Evolutionary conservation across 2,797 vertebrate species (phyloP).

Genomic region (Pipistrellus pipistrellus): DNA sequence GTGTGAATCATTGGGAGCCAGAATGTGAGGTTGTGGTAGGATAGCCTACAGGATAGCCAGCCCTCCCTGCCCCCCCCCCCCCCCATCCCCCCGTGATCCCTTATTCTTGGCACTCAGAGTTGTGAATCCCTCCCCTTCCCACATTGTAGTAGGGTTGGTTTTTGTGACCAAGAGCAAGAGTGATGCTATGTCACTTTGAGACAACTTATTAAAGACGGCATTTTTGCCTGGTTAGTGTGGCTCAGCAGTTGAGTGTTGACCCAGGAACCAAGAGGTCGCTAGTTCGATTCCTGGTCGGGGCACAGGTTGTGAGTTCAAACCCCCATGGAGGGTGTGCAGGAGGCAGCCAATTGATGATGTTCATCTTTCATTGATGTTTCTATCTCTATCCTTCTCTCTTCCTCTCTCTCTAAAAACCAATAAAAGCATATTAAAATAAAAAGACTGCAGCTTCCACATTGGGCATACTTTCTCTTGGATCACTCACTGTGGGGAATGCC

Average conservation of each 20-base stretch:
- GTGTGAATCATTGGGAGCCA: neutral
- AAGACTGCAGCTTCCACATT: constrained; percentile 43
- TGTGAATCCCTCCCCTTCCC: neutral
- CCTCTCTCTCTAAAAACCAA: too few relatives aligned
- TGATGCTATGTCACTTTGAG: neutral
- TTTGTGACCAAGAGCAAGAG: neutral
- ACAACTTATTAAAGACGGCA: constrained; percentile 27
- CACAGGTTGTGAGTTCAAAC: too few relatives aligned
- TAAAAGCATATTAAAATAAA: too few relatives aligned
- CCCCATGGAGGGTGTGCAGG: too few relatives aligned
- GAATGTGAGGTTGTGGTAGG: neutral
- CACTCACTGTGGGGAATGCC: neutral
- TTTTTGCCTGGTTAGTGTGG: neutral
- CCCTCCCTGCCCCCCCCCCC: too few relatives aligned
- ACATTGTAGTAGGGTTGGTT: neutral
- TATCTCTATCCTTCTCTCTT: too few relatives aligned
- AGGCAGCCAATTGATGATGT: too few relatives aligned
- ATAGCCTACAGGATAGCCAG: neutral
- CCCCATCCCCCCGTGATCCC: neutral
- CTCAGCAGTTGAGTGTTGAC: too few relatives aligned
- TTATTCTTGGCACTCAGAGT: neutral
- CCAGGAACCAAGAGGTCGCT: too few relatives aligned
- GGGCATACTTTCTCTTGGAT: neutral
- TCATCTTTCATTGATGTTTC: too few relatives aligned
- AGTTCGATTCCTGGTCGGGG: too few relatives aligned